A percentile compares a stretch with the other conserved stretches of the same genome.
Evolutionary conservation across 2,113 vertebrate genomes (phyloP).

Genomic region (Leptosomus discolor): DNA sequence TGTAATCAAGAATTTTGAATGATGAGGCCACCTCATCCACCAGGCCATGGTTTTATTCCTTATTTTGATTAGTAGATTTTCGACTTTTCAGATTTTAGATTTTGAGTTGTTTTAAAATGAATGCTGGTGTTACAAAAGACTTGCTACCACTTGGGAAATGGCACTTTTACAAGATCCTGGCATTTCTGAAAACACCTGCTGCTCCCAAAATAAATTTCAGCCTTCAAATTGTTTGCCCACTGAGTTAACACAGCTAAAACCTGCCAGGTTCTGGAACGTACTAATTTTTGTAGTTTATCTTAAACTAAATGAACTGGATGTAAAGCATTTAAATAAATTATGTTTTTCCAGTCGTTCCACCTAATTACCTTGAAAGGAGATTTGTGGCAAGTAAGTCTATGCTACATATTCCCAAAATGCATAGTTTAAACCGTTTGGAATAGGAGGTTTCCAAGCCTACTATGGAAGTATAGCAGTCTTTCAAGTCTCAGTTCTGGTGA

Average conservation of each 20-base stretch:
- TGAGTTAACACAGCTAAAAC: constrained; percentile 9
- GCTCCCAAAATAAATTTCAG: not conserved
- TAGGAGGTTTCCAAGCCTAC: not conserved
- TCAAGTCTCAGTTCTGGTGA: not conserved
- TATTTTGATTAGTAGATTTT: not conserved
- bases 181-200: constrained; percentile 38
- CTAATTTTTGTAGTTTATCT: constrained; percentile 3
- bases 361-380: not conserved
- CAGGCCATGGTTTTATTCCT: not conserved
- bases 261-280: not conserved
- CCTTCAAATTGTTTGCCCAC: constrained; percentile 29
- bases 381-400: not conserved
- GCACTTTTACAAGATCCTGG: not conserved
- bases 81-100: not conserved
- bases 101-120: not conserved
- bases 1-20: not conserved
- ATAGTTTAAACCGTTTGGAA: not conserved
- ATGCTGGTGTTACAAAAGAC: not conserved
- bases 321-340: not conserved
- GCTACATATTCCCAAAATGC: not conserved
- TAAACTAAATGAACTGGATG: not conserved
- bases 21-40: fast-evolving
- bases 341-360: not conserved
- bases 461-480: not conserved
- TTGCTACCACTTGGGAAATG: not conserved